Conservation (phyloP, 1,140 invertebrate species). For the Panagrolaimus sp. region DNA sequence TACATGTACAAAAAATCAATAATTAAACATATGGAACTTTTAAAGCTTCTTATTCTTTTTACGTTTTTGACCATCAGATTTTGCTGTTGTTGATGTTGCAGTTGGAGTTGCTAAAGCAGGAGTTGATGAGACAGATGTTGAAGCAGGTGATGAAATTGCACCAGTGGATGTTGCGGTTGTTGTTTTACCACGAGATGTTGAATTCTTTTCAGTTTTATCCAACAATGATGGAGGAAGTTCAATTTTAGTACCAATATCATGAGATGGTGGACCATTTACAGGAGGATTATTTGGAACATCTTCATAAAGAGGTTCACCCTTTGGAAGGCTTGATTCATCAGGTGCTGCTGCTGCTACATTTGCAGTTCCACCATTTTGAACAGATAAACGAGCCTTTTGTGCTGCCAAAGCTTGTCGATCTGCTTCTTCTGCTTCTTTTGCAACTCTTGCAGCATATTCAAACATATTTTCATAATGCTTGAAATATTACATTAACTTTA, state of each 20-base stretch:
- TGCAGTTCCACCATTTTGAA: not conserved
- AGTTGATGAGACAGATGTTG: no score
- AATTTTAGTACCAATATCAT: not conserved
- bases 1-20: no score
- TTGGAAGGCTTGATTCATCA: no score
- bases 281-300: not conserved
- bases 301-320: not conserved
- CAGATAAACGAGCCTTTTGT: not conserved
- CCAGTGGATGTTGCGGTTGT: no score
- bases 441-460: conserved; percentile 31
- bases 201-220: no score
- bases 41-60: no score
- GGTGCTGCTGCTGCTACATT: not conserved
- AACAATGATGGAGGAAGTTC: not conserved
- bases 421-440: conserved; percentile 30
- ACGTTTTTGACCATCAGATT: no score
- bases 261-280: not conserved
- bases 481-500: conserved; percentile 30
- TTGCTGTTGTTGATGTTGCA: no score
- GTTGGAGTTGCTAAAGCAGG: no score
- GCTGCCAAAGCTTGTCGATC: not conserved
- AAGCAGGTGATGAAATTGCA: no score
- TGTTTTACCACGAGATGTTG: no score
- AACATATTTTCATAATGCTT: conserved; percentile 51
- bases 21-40: no score